These are phyloP conservation scores for Cheilosia urbana DNA, from an alignment of 2,888 invertebrate species.

Conservation along the genomic window DNA sequence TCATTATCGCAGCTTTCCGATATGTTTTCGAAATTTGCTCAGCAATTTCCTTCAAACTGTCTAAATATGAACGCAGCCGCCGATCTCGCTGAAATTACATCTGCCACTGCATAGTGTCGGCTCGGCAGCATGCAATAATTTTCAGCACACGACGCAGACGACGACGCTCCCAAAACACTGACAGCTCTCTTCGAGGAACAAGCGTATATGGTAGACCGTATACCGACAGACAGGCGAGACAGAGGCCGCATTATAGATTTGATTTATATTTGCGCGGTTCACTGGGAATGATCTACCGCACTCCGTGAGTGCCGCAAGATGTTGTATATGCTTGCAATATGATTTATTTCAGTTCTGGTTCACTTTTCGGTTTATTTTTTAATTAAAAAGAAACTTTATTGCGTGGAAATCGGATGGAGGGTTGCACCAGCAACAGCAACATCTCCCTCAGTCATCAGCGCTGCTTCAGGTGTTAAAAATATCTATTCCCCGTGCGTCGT, in stretches of 20 bases:
- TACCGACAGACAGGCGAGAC: constrained; percentile 35
- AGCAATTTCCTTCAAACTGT: constrained; percentile 38
- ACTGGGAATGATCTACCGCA: constrained; percentile 54
- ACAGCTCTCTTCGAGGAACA: constrained; percentile 53
- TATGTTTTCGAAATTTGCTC: constrained; percentile 21
- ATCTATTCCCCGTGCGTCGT: constrained; percentile 47
- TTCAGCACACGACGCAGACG: constrained; percentile 67
- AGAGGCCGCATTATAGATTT: constrained; percentile 54
- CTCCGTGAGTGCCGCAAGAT: constrained; percentile 24
- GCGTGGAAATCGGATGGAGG: neutral
- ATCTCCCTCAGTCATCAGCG: neutral
- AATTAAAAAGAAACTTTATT: constrained; percentile 52
- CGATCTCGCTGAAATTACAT: constrained; percentile 53
- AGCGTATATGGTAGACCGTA: neutral
- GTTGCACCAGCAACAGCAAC: neutral
- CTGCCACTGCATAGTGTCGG: constrained; percentile 9
- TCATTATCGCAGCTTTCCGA: constrained; percentile 27
- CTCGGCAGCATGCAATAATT: constrained; percentile 66
- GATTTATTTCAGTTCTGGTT: constrained; percentile 50
- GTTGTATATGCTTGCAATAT: constrained; percentile 47
- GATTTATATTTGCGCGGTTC: constrained; percentile 66
- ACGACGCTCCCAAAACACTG: constrained; percentile 62
- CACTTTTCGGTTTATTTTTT: constrained; percentile 44
- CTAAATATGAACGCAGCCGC: neutral
- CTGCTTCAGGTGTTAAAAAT: constrained; percentile 68